A percentile compares a stretch with the other conserved stretches of the same genome.
phyloP scores from a whole-genome alignment of 2,888 invertebrate genomes.

The Nymphalis polychloros region DNA sequence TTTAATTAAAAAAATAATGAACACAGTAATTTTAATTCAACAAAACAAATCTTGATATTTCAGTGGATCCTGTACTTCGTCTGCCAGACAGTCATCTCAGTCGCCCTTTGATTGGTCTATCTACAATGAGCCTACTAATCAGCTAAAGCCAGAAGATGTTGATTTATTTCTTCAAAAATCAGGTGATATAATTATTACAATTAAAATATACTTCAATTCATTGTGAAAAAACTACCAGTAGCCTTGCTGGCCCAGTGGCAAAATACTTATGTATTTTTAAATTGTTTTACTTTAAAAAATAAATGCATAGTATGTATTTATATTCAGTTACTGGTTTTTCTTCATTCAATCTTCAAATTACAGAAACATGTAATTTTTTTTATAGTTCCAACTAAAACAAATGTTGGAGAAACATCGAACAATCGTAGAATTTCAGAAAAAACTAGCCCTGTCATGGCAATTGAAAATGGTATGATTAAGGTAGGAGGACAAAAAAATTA shows the following conservation, averaged over 20 bases:
- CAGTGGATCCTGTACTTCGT: constrained; percentile 51
- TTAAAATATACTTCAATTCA: neutral
- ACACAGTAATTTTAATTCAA: too few species aligned
- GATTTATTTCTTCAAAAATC: constrained; percentile 71
- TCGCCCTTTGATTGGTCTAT: constrained; percentile 69
- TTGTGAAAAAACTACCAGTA: neutral
- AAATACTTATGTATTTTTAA: too few species aligned
- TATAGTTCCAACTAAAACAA: constrained; percentile 45
- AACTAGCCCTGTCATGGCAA: constrained; percentile 68
- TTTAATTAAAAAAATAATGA: too few species aligned
- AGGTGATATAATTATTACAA: constrained; percentile 46
- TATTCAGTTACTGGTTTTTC: too few species aligned
- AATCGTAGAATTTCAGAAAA: constrained; percentile 48
- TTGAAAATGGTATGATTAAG: constrained; percentile 77
- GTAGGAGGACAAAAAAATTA: constrained; percentile 42
- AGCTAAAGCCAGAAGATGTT: constrained; percentile 70
- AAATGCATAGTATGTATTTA: too few species aligned
- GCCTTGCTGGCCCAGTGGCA: too few species aligned
- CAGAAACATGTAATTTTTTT: constrained; percentile 3
- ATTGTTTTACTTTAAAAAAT: too few species aligned
- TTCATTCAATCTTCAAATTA: too few species aligned
- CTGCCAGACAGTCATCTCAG: constrained; percentile 61
- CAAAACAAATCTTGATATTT: neutral
- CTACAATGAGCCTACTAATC: constrained; percentile 61
- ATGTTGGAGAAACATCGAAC: constrained; percentile 34